Evolutionary conservation across 2,888 invertebrate species (phyloP), one percentile per base, ranked within the genome.

Genomic region (Osmoderma eremita): DNA sequence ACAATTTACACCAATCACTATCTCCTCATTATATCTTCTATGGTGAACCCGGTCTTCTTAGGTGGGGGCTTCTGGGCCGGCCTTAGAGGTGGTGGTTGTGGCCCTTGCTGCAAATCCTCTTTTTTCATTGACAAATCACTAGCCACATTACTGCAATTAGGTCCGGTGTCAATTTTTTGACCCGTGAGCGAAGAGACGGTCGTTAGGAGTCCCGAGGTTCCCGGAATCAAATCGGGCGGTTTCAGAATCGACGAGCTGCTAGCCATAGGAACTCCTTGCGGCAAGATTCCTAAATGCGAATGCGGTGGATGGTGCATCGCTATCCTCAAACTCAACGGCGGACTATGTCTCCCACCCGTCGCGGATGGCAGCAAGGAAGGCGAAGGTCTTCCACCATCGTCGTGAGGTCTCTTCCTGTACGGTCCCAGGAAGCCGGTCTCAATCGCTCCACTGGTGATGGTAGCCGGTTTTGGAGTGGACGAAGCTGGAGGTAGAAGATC

Each of bases 1-100:
- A 10, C 20, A 13, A 10, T 10, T 1, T 45, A 5, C 20, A 45
- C 5, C 15, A 1, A n/a, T 58, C 30, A 78, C 86, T 86, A 93
- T 82, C 93, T 91, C 77, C 94, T 88, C 94, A 94, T 94, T 74
- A 94, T 94, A 75, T 94, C 94, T 78, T 93, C 94, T 84, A 94
- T 94, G 79, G 93, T 94, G 81, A 94, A 94, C 15, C 94, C 94
- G 78, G 93, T 92, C 77, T 91, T 91, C 73, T 85, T 84, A 3
- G 85, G 84, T 1, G 91, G 87, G 8, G 89, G 88, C 74, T 85
- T 64, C 42, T 68, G 68, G 17, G 49, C 49, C 13, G 65, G 85
- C 0, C 87, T 84, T 48, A 86, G 85, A 24, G 86, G 84, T 10
- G 86, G 86, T 42, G 85, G 86, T 1, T 84, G 82, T 73, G 83